Conservation (phyloP, 2,113 vertebrate genomes). For the Narcine bancroftii region DNA sequence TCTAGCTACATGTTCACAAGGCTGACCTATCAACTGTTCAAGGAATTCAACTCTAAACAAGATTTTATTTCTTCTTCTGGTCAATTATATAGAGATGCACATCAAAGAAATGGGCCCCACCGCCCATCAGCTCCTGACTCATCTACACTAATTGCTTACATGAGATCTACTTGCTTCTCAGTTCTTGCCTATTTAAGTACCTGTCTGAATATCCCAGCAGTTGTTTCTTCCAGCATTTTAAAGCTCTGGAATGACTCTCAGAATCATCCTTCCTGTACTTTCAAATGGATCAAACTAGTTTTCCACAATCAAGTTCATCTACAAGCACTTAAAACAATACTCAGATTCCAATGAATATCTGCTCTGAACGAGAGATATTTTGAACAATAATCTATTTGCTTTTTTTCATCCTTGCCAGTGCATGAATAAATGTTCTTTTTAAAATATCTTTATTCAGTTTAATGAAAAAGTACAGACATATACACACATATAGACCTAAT, state of each 20-base stretch:
- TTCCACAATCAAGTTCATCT: neutral
- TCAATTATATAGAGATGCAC: neutral
- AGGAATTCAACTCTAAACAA: neutral
- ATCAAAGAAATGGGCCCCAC: too few relatives aligned
- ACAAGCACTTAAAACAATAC: neutral
- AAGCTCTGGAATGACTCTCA: neutral
- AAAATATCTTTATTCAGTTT: too few relatives aligned
- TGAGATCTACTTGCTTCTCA: too few relatives aligned
- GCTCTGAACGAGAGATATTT: neutral
- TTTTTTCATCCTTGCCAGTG: neutral
- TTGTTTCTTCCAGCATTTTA: neutral
- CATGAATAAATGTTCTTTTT: neutral
- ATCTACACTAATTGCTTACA: too few relatives aligned
- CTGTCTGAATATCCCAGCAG: too few relatives aligned
- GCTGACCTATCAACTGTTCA: neutral
- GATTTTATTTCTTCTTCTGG: neutral
- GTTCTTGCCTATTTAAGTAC: too few relatives aligned
- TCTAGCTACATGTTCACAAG: neutral
- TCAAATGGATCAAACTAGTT: neutral
- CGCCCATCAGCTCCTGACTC: too few relatives aligned
- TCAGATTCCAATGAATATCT: neutral
- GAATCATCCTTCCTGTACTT: neutral
- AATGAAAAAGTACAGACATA: too few relatives aligned
- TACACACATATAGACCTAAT: too few relatives aligned
- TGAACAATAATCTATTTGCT: neutral